Evolutionary conservation across 2,888 invertebrate genomes (phyloP), one percentile per base, ranked within the genome.

Genomic region (Macropis europaea): DNA sequence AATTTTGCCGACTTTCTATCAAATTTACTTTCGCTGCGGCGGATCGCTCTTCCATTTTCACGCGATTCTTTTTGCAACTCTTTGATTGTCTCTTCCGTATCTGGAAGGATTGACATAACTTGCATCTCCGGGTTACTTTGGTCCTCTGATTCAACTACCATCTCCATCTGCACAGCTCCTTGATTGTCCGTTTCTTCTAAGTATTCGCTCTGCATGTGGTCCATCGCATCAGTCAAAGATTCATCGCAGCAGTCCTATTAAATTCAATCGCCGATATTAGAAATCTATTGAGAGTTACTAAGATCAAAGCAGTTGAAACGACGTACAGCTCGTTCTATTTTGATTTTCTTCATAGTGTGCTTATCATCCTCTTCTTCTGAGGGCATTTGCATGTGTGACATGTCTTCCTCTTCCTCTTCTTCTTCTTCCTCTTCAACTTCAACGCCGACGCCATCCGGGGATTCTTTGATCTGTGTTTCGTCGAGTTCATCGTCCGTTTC

Each of bases 201-300:
- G 61, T 84, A 87, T 56, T 90, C 89, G 0, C 81, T 82, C 45
- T 89, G 84, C 34, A 87, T 87, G 19, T 89, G 84, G 2, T 86
- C 87, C 85, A 89, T 89, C 2, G 89, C 86, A 53, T 85, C 82
- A 1, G 86, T 87, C 7, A 89, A 76, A 54, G 86, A 76, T 60
- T 89, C 89, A 22, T 77, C 77, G n/a, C 71, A 60, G 24, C 62
- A 64, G 1, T 71, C 76, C 82, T 86, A 26, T 30, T 6, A 19
- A 42, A 40, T 40, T 47, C 13, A n/a, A 3, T 0, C 0, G 1
- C 6, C 11, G 11, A 17, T 28, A 15, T 19, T 1, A n/a, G 1
- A 24, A 30, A 15, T n/a, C 5, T 13, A 15, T 2, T 1, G 6
- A 6, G 13, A 1, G 1, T 40, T n/a, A 3, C 0, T 9, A 9